Evolutionary conservation across 2,797 vertebrate species (phyloP).

Genomic region (Phataginus tetradactyla): DNA sequence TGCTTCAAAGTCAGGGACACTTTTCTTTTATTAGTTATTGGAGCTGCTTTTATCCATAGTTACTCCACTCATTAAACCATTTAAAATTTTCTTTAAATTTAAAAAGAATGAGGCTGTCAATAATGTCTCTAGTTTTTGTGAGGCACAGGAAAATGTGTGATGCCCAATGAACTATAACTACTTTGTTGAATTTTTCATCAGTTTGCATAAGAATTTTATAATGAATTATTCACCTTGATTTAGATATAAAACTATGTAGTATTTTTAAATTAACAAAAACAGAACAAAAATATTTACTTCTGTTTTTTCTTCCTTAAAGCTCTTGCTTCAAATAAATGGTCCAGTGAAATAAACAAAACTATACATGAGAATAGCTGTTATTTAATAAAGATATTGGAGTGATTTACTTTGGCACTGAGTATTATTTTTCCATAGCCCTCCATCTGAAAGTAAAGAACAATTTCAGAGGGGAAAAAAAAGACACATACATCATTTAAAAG

Average conservation of each 20-base stretch:
- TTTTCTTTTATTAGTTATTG: not conserved
- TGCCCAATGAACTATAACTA: not conserved
- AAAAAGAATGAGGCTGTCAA: not conserved
- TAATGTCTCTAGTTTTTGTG: not conserved
- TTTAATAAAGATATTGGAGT: not conserved
- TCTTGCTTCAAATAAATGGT: not conserved
- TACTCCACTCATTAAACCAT: not conserved
- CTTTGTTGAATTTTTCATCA: not conserved
- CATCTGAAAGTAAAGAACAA: constrained; percentile 1
- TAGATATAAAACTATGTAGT: not conserved
- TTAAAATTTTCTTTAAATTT: not conserved
- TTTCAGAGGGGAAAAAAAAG: not conserved
- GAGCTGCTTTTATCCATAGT: not conserved
- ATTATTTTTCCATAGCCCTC: not conserved
- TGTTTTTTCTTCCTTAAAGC: not conserved
- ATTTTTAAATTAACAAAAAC: not conserved
- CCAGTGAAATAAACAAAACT: constrained; percentile 1
- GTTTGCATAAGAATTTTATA: not conserved
- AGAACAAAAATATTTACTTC: not conserved
- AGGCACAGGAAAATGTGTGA: not conserved
- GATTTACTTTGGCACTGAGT: not conserved
- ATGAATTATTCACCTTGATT: not conserved
- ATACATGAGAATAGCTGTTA: not conserved
- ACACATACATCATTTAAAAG: not conserved
- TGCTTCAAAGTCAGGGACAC: not conserved